These are phyloP conservation scores for Chymomyza amoena DNA, from an alignment of 2,888 invertebrate genomes.

Conservation along the genomic window DNA sequence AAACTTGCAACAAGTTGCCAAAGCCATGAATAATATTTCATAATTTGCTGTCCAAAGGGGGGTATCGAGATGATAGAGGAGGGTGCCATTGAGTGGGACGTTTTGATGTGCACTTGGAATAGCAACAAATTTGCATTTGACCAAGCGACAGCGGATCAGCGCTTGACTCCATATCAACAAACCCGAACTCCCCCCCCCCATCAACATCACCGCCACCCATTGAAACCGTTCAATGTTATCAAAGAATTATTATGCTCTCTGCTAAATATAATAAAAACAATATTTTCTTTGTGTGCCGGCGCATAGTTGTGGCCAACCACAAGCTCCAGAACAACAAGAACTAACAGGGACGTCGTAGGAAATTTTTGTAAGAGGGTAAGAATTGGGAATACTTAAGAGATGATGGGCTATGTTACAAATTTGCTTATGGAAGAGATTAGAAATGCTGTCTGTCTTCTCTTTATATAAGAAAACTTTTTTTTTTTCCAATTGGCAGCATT, in stretches of 20 bases:
- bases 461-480: too few relatives aligned
- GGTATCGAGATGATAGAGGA: background rate
- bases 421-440: too few relatives aligned
- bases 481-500: too few relatives aligned
- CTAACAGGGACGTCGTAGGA: conserved; percentile 5
- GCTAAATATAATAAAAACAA: conserved; percentile 73
- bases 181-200: conserved; percentile 12
- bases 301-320: conserved; percentile 22
- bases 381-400: background rate
- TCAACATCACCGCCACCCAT: conserved; percentile 4
- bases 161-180: background rate
- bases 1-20: conserved; percentile 62
- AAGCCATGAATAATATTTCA: conserved; percentile 73
- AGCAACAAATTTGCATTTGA: conserved; percentile 71
- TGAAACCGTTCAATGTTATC: conserved; percentile 54
- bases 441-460: too few relatives aligned
- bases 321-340: conserved; percentile 6
- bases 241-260: conserved; percentile 76
- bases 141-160: conserved; percentile 28
- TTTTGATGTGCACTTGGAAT: conserved; percentile 42
- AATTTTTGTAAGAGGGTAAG: too few relatives aligned
- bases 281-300: conserved; percentile 38
- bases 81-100: conserved; percentile 30
- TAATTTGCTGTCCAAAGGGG: conserved; percentile 32
- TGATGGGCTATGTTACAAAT: background rate